Percentiles rank a stretch among this genome's conserved stretches.
These are phyloP conservation scores for Folsomia candida DNA, from an alignment of 2,888 invertebrate species.

Conservation along the genomic window DNA sequence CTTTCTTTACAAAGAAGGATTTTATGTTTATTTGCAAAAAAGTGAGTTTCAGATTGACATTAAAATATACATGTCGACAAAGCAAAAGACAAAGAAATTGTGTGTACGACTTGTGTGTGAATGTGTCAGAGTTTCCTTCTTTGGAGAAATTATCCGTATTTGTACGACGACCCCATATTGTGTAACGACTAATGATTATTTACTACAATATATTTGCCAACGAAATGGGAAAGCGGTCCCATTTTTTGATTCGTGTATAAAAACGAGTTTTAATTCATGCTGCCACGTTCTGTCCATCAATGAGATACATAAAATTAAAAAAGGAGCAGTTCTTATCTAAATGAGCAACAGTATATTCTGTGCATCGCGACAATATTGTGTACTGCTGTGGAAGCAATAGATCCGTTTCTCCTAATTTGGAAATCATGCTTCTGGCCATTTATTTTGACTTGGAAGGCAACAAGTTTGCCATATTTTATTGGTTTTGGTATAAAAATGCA, in stretches of 20 bases:
- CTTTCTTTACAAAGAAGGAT: no score
- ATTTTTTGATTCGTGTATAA: neutral
- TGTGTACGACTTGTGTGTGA: no score
- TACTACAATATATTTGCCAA: neutral
- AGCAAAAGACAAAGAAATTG: no score
- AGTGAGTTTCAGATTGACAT: no score
- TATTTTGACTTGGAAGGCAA: neutral
- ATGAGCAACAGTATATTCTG: no score
- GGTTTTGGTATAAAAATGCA: neutral
- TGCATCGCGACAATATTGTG: neutral
- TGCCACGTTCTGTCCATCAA: neutral
- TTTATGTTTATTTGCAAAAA: no score
- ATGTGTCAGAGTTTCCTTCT: no score
- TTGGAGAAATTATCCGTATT: neutral
- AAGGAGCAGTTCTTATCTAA: no score
- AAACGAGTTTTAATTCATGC: neutral
- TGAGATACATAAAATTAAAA: no score
- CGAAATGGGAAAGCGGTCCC: neutral
- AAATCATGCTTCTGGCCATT: neutral
- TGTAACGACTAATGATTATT: neutral
- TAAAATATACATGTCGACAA: no score
- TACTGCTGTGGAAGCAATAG: neutral
- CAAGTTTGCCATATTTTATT: neutral
- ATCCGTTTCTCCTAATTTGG: neutral
- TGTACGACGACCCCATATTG: neutral